A percentile compares a stretch with the other conserved stretches of the same genome.
Evolutionary conservation across 2,113 vertebrate species (phyloP).

Genomic region (Chrysemys picta): DNA sequence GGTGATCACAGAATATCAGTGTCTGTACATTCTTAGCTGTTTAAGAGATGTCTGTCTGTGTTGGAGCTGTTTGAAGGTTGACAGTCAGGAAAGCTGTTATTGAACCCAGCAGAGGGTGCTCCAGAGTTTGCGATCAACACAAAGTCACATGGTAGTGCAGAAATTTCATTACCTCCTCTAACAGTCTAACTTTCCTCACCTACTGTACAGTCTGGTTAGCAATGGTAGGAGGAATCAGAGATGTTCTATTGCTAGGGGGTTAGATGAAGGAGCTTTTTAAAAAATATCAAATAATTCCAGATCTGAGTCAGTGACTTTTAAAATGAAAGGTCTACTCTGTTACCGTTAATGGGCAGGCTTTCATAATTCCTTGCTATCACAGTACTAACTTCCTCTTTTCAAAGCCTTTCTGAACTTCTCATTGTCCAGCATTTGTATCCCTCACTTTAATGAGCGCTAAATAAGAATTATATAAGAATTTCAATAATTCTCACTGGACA

Average conservation of each 20-base stretch:
- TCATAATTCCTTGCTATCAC: conserved; percentile 74
- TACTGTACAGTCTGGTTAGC: background rate
- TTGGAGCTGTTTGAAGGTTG: accelerated
- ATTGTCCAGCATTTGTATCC: conserved; percentile 80
- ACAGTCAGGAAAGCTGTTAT: background rate
- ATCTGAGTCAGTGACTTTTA: conserved; percentile 76
- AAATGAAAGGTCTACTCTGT: conserved; percentile 76
- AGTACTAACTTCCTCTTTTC: conserved; percentile 72
- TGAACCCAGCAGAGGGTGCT: background rate
- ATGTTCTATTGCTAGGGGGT: background rate
- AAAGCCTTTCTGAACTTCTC: conserved; percentile 74
- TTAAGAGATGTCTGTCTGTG: accelerated
- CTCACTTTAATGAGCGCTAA: conserved; percentile 82
- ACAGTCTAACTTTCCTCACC: background rate
- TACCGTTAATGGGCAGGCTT: conserved; percentile 74
- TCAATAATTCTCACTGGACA: conserved; percentile 83
- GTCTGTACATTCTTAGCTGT: accelerated
- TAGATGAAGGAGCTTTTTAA: conserved; percentile 54
- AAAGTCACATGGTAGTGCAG: background rate
- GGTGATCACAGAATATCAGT: background rate
- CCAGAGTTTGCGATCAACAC: accelerated
- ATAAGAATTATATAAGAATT: conserved; percentile 83
- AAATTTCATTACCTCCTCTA: background rate
- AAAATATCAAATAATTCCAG: conserved; percentile 75
- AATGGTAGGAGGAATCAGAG: background rate